These are phyloP conservation scores for Acrocephalus scirpaceus DNA, from an alignment of 2,797 vertebrate species.

Conservation along the genomic window DNA sequence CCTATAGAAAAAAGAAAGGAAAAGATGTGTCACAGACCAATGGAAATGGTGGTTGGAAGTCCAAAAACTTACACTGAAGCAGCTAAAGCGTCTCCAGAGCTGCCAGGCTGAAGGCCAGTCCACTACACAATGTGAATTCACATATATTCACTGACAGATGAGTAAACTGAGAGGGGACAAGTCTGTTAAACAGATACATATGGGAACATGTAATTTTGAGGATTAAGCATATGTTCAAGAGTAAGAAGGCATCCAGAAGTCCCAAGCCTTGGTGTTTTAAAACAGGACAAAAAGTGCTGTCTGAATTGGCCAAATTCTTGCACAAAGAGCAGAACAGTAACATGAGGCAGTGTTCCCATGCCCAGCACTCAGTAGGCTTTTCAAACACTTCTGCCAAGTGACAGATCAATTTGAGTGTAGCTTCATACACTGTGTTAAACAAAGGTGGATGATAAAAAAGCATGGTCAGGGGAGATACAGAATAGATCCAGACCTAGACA, in stretches of 20 bases:
- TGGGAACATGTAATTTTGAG: not conserved
- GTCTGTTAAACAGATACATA: not conserved
- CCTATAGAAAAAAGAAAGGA: not conserved
- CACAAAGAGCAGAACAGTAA: not conserved
- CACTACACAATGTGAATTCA: not conserved
- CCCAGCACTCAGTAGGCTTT: not conserved
- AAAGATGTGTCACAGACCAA: not conserved
- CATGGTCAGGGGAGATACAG: fast-evolving
- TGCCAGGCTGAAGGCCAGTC: not conserved
- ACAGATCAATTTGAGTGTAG: not conserved
- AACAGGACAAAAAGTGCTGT: not conserved
- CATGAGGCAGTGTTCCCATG: not conserved
- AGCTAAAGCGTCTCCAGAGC: not conserved
- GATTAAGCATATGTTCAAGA: not conserved
- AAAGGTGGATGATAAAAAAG: not conserved
- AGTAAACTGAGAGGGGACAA: not conserved
- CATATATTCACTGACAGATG: not conserved
- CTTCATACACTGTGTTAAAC: not conserved
- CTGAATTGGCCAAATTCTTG: not conserved
- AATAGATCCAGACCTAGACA: not conserved
- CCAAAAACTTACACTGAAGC: not conserved
- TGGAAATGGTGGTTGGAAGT: not conserved
- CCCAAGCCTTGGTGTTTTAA: not conserved
- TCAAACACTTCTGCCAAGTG: not conserved
- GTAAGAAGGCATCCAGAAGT: not conserved